These are phyloP conservation scores for Channa argus DNA, from an alignment of 2,113 vertebrate genomes.

Conservation along the genomic window DNA sequence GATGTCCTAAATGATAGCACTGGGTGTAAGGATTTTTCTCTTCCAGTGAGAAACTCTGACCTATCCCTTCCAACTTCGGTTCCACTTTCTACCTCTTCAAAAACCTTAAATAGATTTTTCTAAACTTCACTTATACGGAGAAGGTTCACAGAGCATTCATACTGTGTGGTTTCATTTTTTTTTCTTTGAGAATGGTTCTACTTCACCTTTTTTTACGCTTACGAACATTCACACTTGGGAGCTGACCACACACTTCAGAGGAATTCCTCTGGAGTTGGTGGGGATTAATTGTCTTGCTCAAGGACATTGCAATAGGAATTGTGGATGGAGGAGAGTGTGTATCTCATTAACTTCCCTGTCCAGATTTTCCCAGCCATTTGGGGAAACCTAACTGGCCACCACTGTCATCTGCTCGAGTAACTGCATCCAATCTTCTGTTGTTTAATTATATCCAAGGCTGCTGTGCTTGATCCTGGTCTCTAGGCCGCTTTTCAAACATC, in stretches of 20 bases:
- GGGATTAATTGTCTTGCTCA: conserved; percentile 64
- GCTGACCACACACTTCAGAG: conserved; percentile 38
- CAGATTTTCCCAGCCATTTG: conserved; percentile 26
- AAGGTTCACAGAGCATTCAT: conserved; percentile 43
- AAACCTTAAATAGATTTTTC: conserved; percentile 57
- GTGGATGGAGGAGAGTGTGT: neutral
- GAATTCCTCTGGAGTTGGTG: conserved; percentile 34
- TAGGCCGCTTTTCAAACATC: conserved; percentile 50
- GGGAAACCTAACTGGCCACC: conserved; percentile 38
- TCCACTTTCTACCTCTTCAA: conserved; percentile 42
- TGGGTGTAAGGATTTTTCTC: conserved; percentile 7
- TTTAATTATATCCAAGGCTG: conserved; percentile 59
- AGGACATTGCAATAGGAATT: conserved; percentile 59
- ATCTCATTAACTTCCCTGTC: conserved; percentile 62
- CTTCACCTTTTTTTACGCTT: conserved; percentile 48
- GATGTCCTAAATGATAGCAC: conserved; percentile 1
- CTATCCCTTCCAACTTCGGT: conserved; percentile 29
- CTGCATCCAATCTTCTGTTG: conserved; percentile 51
- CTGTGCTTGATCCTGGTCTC: conserved; percentile 40
- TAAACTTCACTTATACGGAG: conserved; percentile 52
- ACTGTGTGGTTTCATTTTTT: neutral
- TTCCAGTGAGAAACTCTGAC: conserved; percentile 26
- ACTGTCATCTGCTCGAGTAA: conserved; percentile 42
- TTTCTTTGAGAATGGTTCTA: conserved; percentile 1
- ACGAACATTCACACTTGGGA: conserved; percentile 63